These are phyloP conservation scores for Tetranychus cinnabarinus DNA, from an alignment of 1,140 invertebrate genomes.

Conservation along the genomic window DNA sequence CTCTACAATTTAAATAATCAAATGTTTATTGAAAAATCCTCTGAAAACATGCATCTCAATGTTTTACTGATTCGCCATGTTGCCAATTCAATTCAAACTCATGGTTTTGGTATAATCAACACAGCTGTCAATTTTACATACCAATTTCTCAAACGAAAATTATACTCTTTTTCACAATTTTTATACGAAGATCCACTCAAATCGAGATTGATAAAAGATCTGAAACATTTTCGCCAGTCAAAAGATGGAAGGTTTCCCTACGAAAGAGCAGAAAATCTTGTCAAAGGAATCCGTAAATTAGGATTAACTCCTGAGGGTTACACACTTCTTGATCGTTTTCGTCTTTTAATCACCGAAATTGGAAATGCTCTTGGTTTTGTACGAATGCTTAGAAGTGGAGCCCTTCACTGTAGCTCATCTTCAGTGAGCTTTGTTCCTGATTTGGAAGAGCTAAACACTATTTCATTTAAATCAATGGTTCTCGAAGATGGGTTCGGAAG, in stretches of 20 bases:
- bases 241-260: conserved; percentile 33
- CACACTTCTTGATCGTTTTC: conserved; percentile 77
- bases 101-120: conserved; percentile 91
- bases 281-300: conserved; percentile 67
- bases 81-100: conserved; percentile 89
- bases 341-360: conserved; percentile 73
- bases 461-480: conserved; percentile 31
- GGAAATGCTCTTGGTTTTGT: conserved; percentile 94
- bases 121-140: conserved; percentile 90
- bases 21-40: conserved; percentile 17
- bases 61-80: conserved; percentile 87
- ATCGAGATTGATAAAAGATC: conserved; percentile 37
- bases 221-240: conserved; percentile 7
- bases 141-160: conserved; percentile 80
- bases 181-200: conserved; percentile 97
- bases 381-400: conserved; percentile 73
- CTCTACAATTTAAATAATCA: conserved; percentile 93
- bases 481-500: conserved; percentile 27
- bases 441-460: conserved; percentile 34
- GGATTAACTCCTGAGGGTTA: conserved; percentile 55
- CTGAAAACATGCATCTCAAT: conserved; percentile 71
- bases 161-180: conserved; percentile 88
- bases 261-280: conserved; percentile 82
- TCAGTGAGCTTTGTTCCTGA: conserved; percentile 71
- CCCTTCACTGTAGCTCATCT: conserved; percentile 68